These are phyloP conservation scores for Ophioderma brevispina DNA, from an alignment of 35 echinoderm and acorn worm genomes.

Conservation along the genomic window DNA sequence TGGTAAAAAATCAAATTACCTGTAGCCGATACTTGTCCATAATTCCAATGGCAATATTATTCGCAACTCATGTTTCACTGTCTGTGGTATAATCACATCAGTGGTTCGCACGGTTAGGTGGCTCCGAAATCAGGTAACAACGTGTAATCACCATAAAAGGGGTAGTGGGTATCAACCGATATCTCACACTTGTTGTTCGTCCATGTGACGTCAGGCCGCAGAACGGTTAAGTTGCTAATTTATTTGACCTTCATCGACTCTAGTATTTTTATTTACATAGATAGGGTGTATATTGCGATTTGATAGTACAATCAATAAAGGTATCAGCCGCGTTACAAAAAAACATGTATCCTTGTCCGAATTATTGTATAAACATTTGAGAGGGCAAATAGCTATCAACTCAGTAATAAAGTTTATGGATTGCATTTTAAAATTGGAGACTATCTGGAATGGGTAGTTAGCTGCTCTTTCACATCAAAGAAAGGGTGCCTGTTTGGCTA, in stretches of 20 bases:
- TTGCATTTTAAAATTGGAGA: no score
- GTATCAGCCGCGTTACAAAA: no score
- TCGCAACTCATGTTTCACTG: slow-evolving; percentile 55
- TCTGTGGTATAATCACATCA: slow-evolving; percentile 6
- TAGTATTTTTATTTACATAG: slow-evolving; percentile 15
- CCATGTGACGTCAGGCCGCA: background rate
- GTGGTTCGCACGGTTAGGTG: background rate
- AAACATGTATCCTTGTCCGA: no score
- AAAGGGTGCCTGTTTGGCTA: no score
- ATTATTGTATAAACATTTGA: no score
- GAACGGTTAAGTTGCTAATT: slow-evolving; percentile 4
- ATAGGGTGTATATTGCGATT: background rate
- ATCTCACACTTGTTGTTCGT: slow-evolving; percentile 72
- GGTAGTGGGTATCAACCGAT: background rate
- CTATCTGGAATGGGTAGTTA: no score
- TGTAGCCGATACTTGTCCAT: slow-evolving; percentile 81
- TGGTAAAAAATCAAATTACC: slow-evolving; percentile 52
- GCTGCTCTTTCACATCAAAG: no score
- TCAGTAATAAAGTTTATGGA: no score
- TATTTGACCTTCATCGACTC: background rate
- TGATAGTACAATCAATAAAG: no score
- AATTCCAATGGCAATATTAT: slow-evolving; percentile 58
- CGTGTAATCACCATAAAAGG: background rate
- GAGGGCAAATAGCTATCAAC: no score
- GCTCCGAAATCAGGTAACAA: slow-evolving; percentile 27